Evolutionary conservation across 2,797 vertebrate genomes (phyloP).

Genomic region (Passerculus sandwichensis): DNA sequence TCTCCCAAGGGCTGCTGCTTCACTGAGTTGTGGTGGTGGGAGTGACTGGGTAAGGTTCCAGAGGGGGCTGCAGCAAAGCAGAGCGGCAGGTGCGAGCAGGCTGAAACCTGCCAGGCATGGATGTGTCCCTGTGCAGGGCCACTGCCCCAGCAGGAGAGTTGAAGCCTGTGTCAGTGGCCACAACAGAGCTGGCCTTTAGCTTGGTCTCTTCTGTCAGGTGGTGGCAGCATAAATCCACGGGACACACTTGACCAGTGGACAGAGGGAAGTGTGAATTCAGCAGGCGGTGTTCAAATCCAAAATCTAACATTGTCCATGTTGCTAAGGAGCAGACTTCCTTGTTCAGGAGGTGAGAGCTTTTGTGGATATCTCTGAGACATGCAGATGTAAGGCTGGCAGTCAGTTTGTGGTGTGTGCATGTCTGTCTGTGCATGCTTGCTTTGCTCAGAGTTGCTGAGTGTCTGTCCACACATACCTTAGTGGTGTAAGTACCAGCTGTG

Average conservation of each 20-base stretch:
- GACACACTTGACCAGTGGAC: neutral
- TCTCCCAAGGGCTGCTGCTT: neutral
- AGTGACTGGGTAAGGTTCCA: neutral
- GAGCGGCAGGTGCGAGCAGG: neutral
- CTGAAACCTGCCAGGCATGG: neutral
- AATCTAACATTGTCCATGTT: neutral
- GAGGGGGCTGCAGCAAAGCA: neutral
- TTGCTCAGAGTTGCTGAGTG: neutral
- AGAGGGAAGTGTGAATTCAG: neutral
- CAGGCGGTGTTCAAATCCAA: neutral
- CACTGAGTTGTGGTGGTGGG: neutral
- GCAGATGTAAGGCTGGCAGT: neutral
- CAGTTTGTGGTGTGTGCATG: accelerated
- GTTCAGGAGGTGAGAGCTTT: neutral
- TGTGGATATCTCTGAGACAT: neutral
- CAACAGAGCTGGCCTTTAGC: neutral
- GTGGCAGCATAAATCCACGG: slow-evolving; percentile 51
- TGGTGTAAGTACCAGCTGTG: neutral
- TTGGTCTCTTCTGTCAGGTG: slow-evolving; percentile 26
- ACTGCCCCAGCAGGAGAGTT: accelerated
- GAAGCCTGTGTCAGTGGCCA: accelerated
- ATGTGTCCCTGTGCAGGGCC: neutral
- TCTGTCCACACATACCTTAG: neutral
- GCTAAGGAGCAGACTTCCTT: neutral
- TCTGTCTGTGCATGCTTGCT: neutral